Evolutionary conservation across 2,113 vertebrate species (phyloP).

Genomic region (Porphyrio hochstetteri): DNA sequence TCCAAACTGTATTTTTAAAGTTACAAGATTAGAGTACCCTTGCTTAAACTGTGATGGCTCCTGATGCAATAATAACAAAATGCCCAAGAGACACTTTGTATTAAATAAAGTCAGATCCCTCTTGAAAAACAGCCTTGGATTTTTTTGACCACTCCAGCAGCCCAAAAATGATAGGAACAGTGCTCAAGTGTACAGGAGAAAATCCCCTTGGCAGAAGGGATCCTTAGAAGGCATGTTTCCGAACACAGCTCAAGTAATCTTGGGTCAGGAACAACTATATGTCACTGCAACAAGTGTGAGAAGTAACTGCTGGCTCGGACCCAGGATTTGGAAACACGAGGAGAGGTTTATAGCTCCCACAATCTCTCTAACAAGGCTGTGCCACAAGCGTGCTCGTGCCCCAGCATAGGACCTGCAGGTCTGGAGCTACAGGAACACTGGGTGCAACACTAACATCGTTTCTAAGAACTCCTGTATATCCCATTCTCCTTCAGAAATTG

Average conservation of each 20-base stretch:
- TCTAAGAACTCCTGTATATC: accelerated
- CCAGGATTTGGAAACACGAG: background rate
- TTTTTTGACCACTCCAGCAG: background rate
- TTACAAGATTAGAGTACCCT: background rate
- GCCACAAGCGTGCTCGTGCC: accelerated
- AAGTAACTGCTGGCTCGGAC: background rate
- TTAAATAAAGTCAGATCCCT: background rate
- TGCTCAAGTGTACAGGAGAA: background rate
- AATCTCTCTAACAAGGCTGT: background rate
- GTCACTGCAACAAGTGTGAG: background rate
- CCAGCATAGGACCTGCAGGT: background rate
- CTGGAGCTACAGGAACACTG: background rate
- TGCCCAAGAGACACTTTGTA: background rate
- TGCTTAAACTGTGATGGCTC: background rate
- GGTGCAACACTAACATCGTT: background rate
- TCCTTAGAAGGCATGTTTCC: background rate
- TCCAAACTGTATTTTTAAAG: background rate
- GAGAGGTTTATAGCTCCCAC: background rate
- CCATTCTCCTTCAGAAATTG: background rate
- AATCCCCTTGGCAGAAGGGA: background rate
- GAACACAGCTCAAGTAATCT: background rate
- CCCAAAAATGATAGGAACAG: background rate
- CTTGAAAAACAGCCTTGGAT: background rate
- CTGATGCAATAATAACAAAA: background rate
- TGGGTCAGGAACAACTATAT: background rate